phyloP scores from a whole-genome alignment of 2,113 vertebrate species.

The Prionailurus bengalensis region DNA sequence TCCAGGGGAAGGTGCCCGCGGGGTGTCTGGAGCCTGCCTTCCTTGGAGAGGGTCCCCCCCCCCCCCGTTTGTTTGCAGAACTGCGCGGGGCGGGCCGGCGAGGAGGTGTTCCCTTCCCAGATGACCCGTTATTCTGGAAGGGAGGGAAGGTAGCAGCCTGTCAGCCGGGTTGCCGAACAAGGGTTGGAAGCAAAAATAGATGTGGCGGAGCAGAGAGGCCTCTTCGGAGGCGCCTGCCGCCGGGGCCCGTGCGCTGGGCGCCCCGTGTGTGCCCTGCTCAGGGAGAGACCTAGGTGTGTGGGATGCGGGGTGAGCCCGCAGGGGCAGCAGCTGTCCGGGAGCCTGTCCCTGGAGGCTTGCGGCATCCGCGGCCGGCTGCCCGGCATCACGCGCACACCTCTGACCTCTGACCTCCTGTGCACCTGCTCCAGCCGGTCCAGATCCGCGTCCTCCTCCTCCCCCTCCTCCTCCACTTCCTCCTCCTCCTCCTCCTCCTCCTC shows the following conservation, averaged over 20 bases:
- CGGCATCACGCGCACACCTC: neutral
- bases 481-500: no score
- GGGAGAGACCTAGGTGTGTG: constrained; percentile 41
- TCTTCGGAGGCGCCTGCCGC: constrained; percentile 59
- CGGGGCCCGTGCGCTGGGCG: constrained; percentile 65
- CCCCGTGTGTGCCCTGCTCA: constrained; percentile 59
- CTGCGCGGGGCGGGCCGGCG: neutral
- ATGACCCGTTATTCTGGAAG: constrained; percentile 51
- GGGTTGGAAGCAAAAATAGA: constrained; percentile 82
- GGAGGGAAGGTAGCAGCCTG: constrained; percentile 58
- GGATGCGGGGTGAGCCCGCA: neutral
- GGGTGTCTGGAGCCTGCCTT: neutral
- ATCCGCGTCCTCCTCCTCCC: neutral
- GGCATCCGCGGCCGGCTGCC: accelerated
- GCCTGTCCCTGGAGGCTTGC: neutral
- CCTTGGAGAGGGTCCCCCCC: neutral
- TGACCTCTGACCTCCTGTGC: neutral
- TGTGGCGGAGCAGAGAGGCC: constrained; percentile 64
- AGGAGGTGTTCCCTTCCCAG: constrained; percentile 48
- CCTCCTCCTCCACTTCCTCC: no score
- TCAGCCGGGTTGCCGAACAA: constrained; percentile 76
- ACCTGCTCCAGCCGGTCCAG: neutral
- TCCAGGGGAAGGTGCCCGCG: neutral
- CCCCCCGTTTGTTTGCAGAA: neutral
- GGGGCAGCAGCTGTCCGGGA: neutral